Conservation (phyloP, 2,113 vertebrate genomes). For the Mola mola region DNA sequence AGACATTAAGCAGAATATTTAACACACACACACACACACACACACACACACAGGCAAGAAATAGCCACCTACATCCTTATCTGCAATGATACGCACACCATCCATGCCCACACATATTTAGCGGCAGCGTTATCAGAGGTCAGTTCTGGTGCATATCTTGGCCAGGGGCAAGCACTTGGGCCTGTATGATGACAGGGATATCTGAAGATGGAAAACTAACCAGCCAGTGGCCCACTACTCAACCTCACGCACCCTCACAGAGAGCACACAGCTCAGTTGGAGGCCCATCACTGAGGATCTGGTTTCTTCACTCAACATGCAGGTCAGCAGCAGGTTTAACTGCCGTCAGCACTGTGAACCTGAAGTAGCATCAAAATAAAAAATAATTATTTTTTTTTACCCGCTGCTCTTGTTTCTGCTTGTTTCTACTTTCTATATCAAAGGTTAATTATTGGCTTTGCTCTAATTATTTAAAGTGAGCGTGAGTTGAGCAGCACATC, state of each 20-base stretch:
- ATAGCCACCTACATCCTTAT: background rate
- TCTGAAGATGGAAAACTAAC: conserved; percentile 65
- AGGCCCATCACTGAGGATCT: conserved; percentile 5
- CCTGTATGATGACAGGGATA: conserved; percentile 57
- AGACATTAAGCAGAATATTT: conserved; percentile 69
- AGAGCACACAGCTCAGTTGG: conserved; percentile 17
- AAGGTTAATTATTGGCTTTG: conserved; percentile 48
- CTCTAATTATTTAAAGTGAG: conserved; percentile 40
- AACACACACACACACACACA: conserved; percentile 31
- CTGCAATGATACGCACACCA: background rate
- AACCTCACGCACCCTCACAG: conserved; percentile 42
- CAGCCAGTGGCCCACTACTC: conserved; percentile 36
- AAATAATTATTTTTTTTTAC: background rate
- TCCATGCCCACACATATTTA: conserved; percentile 43
- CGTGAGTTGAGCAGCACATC: conserved; percentile 32
- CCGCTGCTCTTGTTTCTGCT: conserved; percentile 19
- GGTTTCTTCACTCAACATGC: background rate
- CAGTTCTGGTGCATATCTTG: conserved; percentile 62
- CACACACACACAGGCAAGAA: conserved; percentile 32
- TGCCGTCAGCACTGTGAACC: no score
- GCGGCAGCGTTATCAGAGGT: conserved; percentile 54
- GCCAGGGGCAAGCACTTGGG: conserved; percentile 58
- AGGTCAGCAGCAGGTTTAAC: conserved; percentile 33
- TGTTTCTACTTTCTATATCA: conserved; percentile 30
- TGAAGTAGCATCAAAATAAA: background rate